Base-by-base conservation (phyloP, 64 coral and sea anemone species). In the Trachythela sp. region DNA sequence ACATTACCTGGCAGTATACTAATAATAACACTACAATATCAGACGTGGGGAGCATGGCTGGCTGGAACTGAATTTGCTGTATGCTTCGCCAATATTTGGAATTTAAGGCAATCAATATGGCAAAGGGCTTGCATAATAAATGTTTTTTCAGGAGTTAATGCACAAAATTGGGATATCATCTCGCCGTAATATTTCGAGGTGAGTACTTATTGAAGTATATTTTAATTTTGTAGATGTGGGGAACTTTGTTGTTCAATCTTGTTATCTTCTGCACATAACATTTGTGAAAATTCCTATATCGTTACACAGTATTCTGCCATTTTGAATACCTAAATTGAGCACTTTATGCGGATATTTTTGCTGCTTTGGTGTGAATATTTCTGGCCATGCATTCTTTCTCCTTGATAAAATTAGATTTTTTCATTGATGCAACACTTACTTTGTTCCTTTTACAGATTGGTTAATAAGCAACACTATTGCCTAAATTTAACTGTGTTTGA, bases 261-360 rank as follows among this genome's bases (percentile, higher is more conserved):
- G 64, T 70, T 70, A 70, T 70, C 24, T 70, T 70, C 64, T 70
- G 64, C 64, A 22, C 64, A 70, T 70, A 26, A 32, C 8, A n/a
- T 70, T 70, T 70, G 7, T 26, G 7, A 8, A 26, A n/a, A 70
- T 6, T 70, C 24, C 64, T 70, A n/a, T 70, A 32, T 70, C 64
- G 64, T n/a, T 70, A 9, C 24, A 26, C 8, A 26, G 30, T 70
- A 70, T 70, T 70, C 64, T 0, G 64, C 64, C 0, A 70, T 70
- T 22, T 70, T 70, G 64, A 9, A 70, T 70, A 8, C 24, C 64
- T 70, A 8, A 70, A 70, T 8, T 70, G 8, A 0, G 64, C 24
- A 70, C 64, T 70, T 70, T 70, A 70, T n/a, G 64, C 24, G 64
- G 4, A 70, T 70, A 70, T 8, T 70, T 70, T 70, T n/a, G n/a